Base-by-base conservation (phyloP, 2,888 invertebrate genomes). In the Leptopilina drosophilae region DNA sequence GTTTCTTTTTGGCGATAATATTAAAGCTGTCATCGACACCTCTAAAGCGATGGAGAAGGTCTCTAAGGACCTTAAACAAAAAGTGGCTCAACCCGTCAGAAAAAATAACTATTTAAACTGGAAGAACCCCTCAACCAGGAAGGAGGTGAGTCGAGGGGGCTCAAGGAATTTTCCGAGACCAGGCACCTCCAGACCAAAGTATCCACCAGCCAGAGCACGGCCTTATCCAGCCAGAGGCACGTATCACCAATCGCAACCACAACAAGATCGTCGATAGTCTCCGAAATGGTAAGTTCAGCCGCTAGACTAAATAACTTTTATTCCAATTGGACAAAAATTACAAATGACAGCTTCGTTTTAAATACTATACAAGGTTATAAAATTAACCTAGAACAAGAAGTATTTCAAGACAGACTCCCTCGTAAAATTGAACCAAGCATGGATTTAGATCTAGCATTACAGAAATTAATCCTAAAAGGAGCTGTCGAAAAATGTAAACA, bases 401-500 rank as follows among this genome's bases (percentile, higher is more conserved):
- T 66, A 3, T 5, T 64, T 1, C 64, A 64, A 64, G 4, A 3
- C 9, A 40, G 12, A 33, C 5, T 12, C 33, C 64, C 12, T 12
- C 33, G 2, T 4, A 11, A 9, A 11, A 12, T 7, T 12, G 12
- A 11, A 4, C 33, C 64, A 14, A 64, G 40, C 5, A 64, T 4
- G 5, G 12, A 62, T 5, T 7, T 62, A 5, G 62, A 62, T 15
- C 3, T 8, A 5, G 62, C 20, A 9, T 6, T 62, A 15, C 2
- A 20, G n/a, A 78, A 64, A 12, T 26, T 42, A 14, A 26, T 26
- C 12, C 33, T 76, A 56, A 62, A 26, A 5, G 11, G 42, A 7
- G 78, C 42, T 8, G 56, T 81, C 1, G 15, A 76, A 20, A 79
- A 12, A 26, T 80, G 80, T 56, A 53, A 42, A 62, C 64, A 78